Base-by-base conservation (phyloP, 2,888 invertebrate genomes). In the Escarpia spicata region DNA sequence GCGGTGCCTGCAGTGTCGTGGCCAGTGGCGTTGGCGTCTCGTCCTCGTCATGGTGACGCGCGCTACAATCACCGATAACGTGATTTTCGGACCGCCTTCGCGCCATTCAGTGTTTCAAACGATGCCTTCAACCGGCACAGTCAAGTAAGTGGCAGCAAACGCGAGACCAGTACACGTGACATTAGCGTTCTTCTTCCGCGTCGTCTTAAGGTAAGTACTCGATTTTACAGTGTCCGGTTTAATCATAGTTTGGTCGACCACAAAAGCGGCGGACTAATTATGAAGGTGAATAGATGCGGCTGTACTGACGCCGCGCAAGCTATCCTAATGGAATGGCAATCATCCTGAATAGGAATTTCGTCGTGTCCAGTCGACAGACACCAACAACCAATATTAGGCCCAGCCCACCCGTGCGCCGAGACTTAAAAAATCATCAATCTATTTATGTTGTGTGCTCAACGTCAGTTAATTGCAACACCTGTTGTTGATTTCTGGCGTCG, bases 11-110 rank as follows among this genome's bases (percentile, higher is more conserved):
- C n/a, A 26, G 26, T 26, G 75, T 75, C 26, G 75, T 1, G 75
- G 75, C 75, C 26, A 75, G 26, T 75, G 75, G 75, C 75, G 26
- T 19, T 75, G 26, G 75, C 75, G 75, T 75, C 75, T 75, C 75
- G 75, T 75, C 19, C 26, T 75, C 75, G 75, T 75, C 75, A 75
- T 75, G 75, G 75, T 75, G 75, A 75, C 75, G 75, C 75, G 75
- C 75, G 75, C 75, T 2, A 75, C 75, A 75, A 75, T 75, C 75
- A 75, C 75, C 75, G 75, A 75, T 75, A 75, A 75, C 75, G 75
- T 26, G 75, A 75, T 26, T 75, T 75, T 52, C 75, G 75, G 75
- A 75, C 75, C 26, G 75, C 19, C 75, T 75, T 75, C 75, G 75
- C 75, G 75, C 75, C 75, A 75, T 75, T 26, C 75, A 75, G 19